A percentile compares a stretch with the other conserved stretches of the same genome.
These are phyloP conservation scores for Malurus alboscapulatus DNA, from an alignment of 2,113 vertebrate species.

Conservation along the genomic window DNA sequence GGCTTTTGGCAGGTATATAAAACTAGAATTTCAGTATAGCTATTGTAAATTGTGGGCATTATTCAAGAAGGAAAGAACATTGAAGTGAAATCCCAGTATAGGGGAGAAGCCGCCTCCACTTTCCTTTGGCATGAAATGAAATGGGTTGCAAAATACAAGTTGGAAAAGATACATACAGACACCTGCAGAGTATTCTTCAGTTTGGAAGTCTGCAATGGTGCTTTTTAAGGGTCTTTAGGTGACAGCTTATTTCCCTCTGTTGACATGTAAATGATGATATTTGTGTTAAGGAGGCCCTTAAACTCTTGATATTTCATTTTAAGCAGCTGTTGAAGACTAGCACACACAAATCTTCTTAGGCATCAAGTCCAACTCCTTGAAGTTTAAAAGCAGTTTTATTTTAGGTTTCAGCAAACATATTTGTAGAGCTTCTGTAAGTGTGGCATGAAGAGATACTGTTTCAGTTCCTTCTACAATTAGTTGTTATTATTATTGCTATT, in stretches of 20 bases:
- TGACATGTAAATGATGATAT: not conserved
- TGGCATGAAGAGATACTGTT: not conserved
- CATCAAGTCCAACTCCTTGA: not conserved
- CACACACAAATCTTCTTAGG: not conserved
- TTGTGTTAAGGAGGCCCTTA: not conserved
- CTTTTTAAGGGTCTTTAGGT: not conserved
- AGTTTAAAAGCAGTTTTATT: not conserved
- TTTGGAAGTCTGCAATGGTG: not conserved
- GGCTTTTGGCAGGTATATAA: not conserved
- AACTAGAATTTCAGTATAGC: not conserved
- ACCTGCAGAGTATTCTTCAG: not conserved
- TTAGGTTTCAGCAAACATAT: not conserved
- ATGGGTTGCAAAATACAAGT: not conserved
- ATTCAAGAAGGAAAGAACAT: not conserved
- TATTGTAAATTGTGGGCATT: not conserved
- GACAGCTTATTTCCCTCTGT: not conserved
- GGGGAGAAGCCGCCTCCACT: not conserved
- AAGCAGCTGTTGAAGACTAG: not conserved
- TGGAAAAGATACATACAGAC: not conserved
- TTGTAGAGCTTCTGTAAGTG: not conserved
- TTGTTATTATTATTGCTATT: not conserved
- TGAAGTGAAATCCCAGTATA: not conserved
- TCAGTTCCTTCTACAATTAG: not conserved
- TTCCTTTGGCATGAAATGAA: not conserved
- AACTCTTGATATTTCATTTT: slow-evolving; percentile 3